phyloP scores from a whole-genome alignment of 2,888 invertebrate genomes.

The Syrphus vitripennis region DNA sequence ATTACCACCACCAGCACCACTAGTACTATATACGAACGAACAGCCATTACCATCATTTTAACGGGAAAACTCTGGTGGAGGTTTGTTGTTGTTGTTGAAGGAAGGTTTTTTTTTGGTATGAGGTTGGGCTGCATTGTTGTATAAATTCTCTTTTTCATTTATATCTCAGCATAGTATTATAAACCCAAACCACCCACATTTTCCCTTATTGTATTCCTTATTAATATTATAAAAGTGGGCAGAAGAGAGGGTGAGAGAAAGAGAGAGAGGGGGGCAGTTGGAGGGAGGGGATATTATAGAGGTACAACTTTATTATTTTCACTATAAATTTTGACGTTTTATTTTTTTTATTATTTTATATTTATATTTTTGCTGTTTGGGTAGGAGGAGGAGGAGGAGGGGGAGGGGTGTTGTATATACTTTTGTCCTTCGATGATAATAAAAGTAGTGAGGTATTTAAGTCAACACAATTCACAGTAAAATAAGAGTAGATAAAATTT shows the following conservation, averaged over 20 bases:
- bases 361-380: neutral
- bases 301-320: constrained; percentile 68
- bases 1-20: constrained; percentile 16
- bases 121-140: constrained; percentile 62
- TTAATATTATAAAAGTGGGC: constrained; percentile 51
- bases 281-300: neutral
- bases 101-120: neutral
- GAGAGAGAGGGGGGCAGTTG: neutral
- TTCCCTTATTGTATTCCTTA: constrained; percentile 46
- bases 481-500: constrained; percentile 19
- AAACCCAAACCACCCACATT: constrained; percentile 7
- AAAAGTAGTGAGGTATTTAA: constrained; percentile 37
- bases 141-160: constrained; percentile 43
- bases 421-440: constrained; percentile 48
- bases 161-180: constrained; percentile 16
- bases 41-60: constrained; percentile 67
- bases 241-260: neutral
- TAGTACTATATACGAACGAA: neutral
- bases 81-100: neutral
- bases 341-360: neutral
- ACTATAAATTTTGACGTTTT: constrained; percentile 53
- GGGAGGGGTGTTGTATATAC: neutral
- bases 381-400: neutral
- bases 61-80: constrained; percentile 33
- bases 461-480: constrained; percentile 10